Base-by-base conservation (phyloP, 2,113 vertebrate genomes). In the Chaetops frenatus region DNA sequence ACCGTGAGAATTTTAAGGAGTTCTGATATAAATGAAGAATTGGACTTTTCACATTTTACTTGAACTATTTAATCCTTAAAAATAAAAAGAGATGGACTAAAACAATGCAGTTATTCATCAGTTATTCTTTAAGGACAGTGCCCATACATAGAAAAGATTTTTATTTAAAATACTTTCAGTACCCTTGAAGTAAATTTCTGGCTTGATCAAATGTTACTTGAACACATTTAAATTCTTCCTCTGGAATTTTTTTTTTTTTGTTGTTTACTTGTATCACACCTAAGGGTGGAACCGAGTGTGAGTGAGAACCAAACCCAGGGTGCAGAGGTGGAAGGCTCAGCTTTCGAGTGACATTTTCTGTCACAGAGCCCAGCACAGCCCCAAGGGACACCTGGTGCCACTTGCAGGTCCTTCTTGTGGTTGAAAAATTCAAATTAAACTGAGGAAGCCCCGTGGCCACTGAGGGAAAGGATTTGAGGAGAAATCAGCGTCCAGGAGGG, bases 351-450 rank as follows among this genome's bases (percentile, higher is more conserved):
- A 33, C 18, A 22, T 14, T 35, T 6, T 11, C 33, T 62, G 10
- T 22, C 14, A 2, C 8, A 35, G 71, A 33, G 21, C 35, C 28
- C 40, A 51, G 45, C 16, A 28, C 38, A 48, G 27, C 22, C 20
- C 76, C 54, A 2, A 18, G 47, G 44, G 6, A 31, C 35, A 27
- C 25, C 50, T 57, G 40, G 45, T 23, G 48, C 6, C 54, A 12
- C 44, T 24, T 48, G 8, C 50, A 36, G 0, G 0, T 53, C 1
- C 0, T 77, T 42, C 60, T 19, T 12, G 29, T 7, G 38, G 44
- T 3, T 56, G 70, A 31, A n/a, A 83, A 88, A 62, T 10, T 22
- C 35, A 20, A 19, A 33, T 35, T 35, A 64, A 83, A 72, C 18
- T 6, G 36, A 81, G 42, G 62, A 86, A 88, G 4, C 21, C 28